Evolutionary conservation across 1,140 invertebrate species (phyloP), one percentile per base, ranked within the genome.

Genomic region (Drosophila mayri): DNA sequence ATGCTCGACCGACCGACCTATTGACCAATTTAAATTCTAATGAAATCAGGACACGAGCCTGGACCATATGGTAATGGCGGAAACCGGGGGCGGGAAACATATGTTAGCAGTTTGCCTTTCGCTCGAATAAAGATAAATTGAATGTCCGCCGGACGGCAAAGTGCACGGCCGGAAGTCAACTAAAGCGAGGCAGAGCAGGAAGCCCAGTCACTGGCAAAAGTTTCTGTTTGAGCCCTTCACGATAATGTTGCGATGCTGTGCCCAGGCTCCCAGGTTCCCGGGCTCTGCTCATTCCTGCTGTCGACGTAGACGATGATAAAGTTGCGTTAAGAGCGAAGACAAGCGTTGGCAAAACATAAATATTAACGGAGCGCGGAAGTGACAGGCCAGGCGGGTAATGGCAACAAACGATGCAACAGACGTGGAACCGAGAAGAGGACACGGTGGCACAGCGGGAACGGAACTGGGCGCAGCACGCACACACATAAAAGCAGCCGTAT

Each of bases 271-370:
- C 32, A 35, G 35, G n/a, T n/a, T 50, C 49, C 28, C n/a, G n/a
- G 25, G 28, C 5, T 32, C 50, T 22, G 25, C 32, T 37, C 18
- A 5, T 54, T 52, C 50, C 67, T 72, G 52, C 65, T 41, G 22
- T 44, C 37, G 66, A 72, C 68, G 32, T 8, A 58, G 63, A 74
- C 47, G 79, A 81, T 62, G 44, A 80, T 60, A 76, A 61, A 59
- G 60, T 61, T 37, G 57, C 60, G 38, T 46, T 67, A 70, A 71
- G 55, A 74, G 52, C 76, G 46, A 80, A 81, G 71, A 81, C 64
- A 76, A 80, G 63, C 82, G 64, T 65, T 81, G 76, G 72, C 63
- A 78, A 86, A 79, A 86, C 78, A 85, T 86, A 86, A 85, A 85
- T 86, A 85, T 86, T 74, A 85, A 85, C 67, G 78, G 63, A 85